These are phyloP conservation scores for Napeogenes sylphis DNA, from an alignment of 2,888 invertebrate genomes.

Conservation along the genomic window DNA sequence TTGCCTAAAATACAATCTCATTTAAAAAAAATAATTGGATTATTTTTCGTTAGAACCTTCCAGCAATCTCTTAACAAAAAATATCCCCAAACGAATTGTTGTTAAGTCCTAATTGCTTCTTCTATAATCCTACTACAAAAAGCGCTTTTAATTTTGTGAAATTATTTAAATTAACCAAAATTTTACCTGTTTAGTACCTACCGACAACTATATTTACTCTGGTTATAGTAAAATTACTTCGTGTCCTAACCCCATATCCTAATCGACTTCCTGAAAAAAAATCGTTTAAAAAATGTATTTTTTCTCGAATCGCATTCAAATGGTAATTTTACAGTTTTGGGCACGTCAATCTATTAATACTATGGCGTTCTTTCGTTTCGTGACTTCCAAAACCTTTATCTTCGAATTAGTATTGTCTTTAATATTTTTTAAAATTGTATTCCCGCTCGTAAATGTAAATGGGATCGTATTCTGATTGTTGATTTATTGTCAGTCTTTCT, in stretches of 20 bases:
- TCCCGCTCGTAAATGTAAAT: constrained; percentile 46
- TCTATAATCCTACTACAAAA: no score
- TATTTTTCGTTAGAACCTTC: no score
- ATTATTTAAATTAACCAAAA: no score
- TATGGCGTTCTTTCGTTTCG: constrained; percentile 60
- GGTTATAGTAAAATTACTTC: background rate
- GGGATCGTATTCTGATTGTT: constrained; percentile 42
- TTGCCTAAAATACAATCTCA: no score
- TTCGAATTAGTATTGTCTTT: constrained; percentile 49
- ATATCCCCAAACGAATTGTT: no score
- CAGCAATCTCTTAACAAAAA: no score
- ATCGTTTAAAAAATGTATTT: constrained; percentile 32
- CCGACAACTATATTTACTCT: no score
- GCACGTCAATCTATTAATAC: constrained; percentile 73
- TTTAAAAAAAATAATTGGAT: no score
- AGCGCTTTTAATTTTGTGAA: no score
- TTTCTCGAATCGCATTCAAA: constrained; percentile 57
- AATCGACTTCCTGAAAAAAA: constrained; percentile 43
- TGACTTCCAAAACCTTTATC: constrained; percentile 56
- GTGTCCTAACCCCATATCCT: constrained; percentile 45
- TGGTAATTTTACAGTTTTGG: constrained; percentile 75
- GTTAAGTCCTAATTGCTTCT: no score
- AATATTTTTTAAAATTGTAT: constrained; percentile 38
- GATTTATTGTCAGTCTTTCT: constrained; percentile 42
- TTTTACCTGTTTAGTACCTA: no score